Conservation (phyloP, 2,113 vertebrate species). For the Jaculus jaculus region DNA sequence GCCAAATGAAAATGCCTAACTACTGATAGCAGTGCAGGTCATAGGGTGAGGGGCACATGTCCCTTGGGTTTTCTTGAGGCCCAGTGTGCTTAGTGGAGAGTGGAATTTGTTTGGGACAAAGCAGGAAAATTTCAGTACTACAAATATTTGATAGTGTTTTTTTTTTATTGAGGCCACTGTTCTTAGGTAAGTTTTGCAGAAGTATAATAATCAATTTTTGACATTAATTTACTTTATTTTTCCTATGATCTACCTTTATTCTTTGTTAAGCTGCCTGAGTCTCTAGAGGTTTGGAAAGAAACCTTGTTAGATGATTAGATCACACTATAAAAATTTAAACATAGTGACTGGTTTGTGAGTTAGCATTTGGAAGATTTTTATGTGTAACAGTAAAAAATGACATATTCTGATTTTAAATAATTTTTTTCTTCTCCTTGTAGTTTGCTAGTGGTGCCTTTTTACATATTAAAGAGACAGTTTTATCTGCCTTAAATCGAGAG, state of each 20-base stretch:
- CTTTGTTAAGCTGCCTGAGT: constrained; percentile 20
- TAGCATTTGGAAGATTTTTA: constrained; percentile 49
- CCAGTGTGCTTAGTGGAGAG: not conserved
- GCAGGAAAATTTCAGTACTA: constrained; percentile 14
- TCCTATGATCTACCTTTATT: constrained; percentile 38
- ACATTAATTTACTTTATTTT: not conserved
- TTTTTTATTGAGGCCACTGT: not conserved
- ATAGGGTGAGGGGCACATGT: not conserved
- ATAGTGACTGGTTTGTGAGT: not conserved
- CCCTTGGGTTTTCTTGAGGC: not conserved
- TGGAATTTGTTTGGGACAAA: constrained; percentile 16
- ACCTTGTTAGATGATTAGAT: not conserved
- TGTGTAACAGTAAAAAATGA: constrained; percentile 44
- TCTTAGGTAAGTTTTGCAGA: constrained; percentile 30
- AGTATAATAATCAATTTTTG: not conserved
- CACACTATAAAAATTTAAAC: not conserved
- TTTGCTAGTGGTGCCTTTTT: constrained; percentile 96
- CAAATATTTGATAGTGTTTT: not conserved
- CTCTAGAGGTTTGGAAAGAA: constrained; percentile 10
- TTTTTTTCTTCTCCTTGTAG: constrained; percentile 79
- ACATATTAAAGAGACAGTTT: constrained; percentile 97
- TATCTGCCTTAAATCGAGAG: constrained; percentile 95
- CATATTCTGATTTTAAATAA: constrained; percentile 28
- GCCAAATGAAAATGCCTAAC: not conserved
- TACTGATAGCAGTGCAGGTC: not conserved